Evolutionary conservation across 1,140 invertebrate species (phyloP).

Genomic region (Drosophila micromelanica): DNA sequence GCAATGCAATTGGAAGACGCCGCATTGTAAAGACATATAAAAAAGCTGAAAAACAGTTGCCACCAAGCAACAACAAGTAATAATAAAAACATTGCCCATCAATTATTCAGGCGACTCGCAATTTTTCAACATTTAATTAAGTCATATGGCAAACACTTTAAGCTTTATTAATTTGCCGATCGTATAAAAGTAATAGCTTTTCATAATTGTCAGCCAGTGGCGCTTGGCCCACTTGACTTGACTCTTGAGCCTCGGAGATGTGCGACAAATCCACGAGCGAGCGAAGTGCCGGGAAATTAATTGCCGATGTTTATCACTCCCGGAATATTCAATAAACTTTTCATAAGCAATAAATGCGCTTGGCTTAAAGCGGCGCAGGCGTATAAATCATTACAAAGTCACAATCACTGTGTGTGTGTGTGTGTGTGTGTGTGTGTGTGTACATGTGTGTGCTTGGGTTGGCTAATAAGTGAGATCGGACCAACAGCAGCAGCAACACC

Average conservation of each 20-base stretch:
- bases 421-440: constrained; percentile 7
- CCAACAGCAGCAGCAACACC: constrained; percentile 48
- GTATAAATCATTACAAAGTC: constrained; percentile 47
- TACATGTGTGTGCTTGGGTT: constrained; percentile 11
- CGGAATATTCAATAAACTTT: constrained; percentile 53
- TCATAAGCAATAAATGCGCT: constrained; percentile 57
- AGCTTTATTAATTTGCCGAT: constrained; percentile 76
- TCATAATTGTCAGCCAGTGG: constrained; percentile 39
- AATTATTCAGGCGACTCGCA: constrained; percentile 53
- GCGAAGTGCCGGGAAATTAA: constrained; percentile 54
- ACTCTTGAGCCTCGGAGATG: constrained; percentile 12
- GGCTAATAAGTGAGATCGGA: constrained; percentile 70
- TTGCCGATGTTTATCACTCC: constrained; percentile 65
- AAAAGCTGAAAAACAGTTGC: not conserved
- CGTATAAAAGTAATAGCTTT: constrained; percentile 61
- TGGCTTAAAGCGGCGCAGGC: constrained; percentile 32
- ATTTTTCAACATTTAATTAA: constrained; percentile 74
- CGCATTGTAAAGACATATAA: not conserved
- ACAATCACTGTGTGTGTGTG: not conserved
- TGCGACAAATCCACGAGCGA: constrained; percentile 32
- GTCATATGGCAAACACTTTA: constrained; percentile 55
- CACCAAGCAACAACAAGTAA: not conserved
- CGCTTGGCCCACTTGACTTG: constrained; percentile 8
- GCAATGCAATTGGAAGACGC: constrained; percentile 8
- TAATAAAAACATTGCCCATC: constrained; percentile 20